Percentiles rank a stretch among this genome's conserved stretches.
Evolutionary conservation across 2,888 invertebrate species (phyloP).

Genomic region (Apocheima hispidaria): DNA sequence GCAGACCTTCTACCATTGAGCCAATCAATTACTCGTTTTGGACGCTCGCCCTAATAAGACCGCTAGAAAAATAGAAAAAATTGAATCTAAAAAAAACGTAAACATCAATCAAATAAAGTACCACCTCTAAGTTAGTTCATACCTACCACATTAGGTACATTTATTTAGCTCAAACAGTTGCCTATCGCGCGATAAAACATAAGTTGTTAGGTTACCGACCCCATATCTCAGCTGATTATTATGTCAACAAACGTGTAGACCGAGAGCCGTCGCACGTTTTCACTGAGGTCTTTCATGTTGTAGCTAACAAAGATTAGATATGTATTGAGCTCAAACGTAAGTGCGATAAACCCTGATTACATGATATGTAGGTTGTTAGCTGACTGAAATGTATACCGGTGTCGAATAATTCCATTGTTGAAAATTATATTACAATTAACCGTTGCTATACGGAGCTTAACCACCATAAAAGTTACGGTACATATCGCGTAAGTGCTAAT

Average conservation of each 20-base stretch:
- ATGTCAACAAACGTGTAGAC: constrained; percentile 47
- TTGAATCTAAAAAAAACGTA: not conserved
- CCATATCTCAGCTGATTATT: constrained; percentile 59
- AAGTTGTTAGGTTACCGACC: constrained; percentile 58
- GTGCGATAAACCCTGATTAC: not conserved
- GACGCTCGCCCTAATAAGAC: too few relatives aligned
- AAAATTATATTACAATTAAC: too few relatives aligned
- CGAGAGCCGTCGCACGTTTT: constrained; percentile 18
- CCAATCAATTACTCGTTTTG: too few relatives aligned
- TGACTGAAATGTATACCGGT: not conserved
- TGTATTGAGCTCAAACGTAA: not conserved
- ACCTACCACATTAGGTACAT: constrained; percentile 28
- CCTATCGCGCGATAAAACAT: constrained; percentile 38
- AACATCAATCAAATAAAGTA: not conserved
- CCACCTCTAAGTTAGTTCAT: not conserved
- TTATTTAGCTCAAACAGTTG: constrained; percentile 37
- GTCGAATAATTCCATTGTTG: not conserved
- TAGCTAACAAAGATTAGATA: constrained; percentile 1
- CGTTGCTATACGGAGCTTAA: too few relatives aligned
- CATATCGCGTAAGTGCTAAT: too few relatives aligned
- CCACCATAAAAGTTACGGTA: too few relatives aligned
- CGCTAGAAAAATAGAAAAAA: too few relatives aligned
- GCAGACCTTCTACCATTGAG: too few relatives aligned
- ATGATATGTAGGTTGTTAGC: not conserved
- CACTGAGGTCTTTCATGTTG: constrained; percentile 13